phyloP scores from a whole-genome alignment of 2,888 invertebrate genomes.

The Thereva unica region DNA sequence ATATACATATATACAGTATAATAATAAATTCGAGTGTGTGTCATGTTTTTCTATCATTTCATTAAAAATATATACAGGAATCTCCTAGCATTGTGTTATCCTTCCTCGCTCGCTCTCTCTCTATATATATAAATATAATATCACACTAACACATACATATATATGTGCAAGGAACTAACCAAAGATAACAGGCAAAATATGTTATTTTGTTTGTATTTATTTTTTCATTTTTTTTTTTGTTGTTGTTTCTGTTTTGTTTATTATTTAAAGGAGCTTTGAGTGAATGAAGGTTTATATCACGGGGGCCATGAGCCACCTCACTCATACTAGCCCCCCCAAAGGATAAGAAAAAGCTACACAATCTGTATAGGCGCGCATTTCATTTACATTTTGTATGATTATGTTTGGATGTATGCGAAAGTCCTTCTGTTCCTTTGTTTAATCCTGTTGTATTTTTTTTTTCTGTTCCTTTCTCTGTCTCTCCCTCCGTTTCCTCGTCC shows the following conservation, averaged over 20 bases:
- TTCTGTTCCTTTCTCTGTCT: constrained; percentile 13
- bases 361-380: constrained; percentile 10
- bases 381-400: constrained; percentile 24
- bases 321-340: too few species aligned
- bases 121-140: not conserved
- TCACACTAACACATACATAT: constrained; percentile 1
- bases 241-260: not conserved
- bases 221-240: too few species aligned
- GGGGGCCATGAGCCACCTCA: constrained; percentile 10
- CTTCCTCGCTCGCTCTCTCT: not conserved
- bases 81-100: constrained; percentile 29
- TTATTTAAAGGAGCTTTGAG: constrained; percentile 26
- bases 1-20: not conserved
- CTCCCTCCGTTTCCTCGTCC: constrained; percentile 30
- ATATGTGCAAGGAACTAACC: constrained; percentile 19
- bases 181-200: constrained; percentile 13
- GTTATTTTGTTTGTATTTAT: too few species aligned
- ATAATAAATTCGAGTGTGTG: not conserved
- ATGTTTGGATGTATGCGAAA: constrained; percentile 15
- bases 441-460: constrained; percentile 22
- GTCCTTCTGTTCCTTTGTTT: constrained; percentile 35
- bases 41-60: constrained; percentile 18
- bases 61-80: constrained; percentile 26
- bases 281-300: constrained; percentile 21
- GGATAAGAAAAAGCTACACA: not conserved